phyloP scores from a whole-genome alignment of 2,888 invertebrate species.

The Drosophila pseudotalamancana region DNA sequence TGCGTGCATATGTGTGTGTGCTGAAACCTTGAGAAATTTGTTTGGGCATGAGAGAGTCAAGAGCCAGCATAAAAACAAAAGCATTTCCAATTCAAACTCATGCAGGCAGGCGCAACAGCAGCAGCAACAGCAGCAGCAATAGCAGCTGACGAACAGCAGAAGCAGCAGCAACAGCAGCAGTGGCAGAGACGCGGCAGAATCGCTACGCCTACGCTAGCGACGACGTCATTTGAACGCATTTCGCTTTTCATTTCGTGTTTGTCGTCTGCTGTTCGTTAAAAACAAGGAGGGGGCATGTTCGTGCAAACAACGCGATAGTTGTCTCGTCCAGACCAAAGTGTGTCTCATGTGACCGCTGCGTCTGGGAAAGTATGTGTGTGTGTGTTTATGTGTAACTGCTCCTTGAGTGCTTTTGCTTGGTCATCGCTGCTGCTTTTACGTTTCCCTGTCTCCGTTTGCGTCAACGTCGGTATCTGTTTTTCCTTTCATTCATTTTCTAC shows the following conservation, averaged over 20 bases:
- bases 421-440: slow-evolving; percentile 43
- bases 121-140: slow-evolving; percentile 11
- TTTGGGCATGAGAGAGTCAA: slow-evolving; percentile 38
- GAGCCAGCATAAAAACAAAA: slow-evolving; percentile 55
- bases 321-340: slow-evolving; percentile 25
- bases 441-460: slow-evolving; percentile 16
- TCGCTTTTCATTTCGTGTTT: slow-evolving; percentile 65
- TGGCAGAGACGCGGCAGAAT: slow-evolving; percentile 11
- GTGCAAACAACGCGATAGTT: slow-evolving; percentile 36
- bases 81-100: slow-evolving; percentile 60
- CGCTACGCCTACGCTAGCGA: slow-evolving; percentile 40
- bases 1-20: slow-evolving; percentile 11
- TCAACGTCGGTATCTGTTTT: slow-evolving; percentile 45
- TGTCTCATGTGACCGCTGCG: slow-evolving; percentile 42
- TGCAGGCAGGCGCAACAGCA: slow-evolving; percentile 62
- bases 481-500: slow-evolving; percentile 64
- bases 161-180: slow-evolving; percentile 17
- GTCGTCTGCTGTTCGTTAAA: slow-evolving; percentile 18
- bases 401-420: slow-evolving; percentile 48
- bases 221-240: slow-evolving; percentile 65
- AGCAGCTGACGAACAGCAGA: slow-evolving; percentile 16
- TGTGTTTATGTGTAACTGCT: slow-evolving; percentile 24
- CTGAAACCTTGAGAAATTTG: slow-evolving; percentile 63
- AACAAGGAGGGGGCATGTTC: not conserved
- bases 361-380: not conserved